These are phyloP conservation scores for Morbakka virulenta DNA, from an alignment of 30 jellyfish, hydroid and myxozoan species.

Conservation along the genomic window DNA sequence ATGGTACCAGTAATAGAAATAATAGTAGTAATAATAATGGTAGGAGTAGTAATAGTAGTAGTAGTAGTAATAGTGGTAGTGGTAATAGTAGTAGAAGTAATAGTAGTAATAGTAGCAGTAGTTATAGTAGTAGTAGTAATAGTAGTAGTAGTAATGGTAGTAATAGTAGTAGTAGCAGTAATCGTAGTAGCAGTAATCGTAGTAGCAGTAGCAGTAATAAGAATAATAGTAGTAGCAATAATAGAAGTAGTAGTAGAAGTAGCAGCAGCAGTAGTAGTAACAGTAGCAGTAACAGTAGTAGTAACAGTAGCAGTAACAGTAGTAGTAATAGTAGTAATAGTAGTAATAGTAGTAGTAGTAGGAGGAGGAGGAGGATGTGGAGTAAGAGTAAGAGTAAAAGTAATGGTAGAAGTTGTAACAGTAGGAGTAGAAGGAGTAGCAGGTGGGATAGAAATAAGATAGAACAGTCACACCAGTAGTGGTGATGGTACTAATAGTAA, in stretches of 20 bases:
- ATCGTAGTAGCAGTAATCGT: no score
- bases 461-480: no score
- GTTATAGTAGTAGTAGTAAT: not conserved
- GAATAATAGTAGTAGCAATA: no score
- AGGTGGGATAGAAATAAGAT: no score
- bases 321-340: not conserved
- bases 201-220: no score
- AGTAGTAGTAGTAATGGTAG: not conserved
- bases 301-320: not conserved
- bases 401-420: no score
- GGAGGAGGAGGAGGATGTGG: no score
- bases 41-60: no score
- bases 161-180: not conserved
- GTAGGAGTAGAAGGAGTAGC: no score
- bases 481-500: no score
- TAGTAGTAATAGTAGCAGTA: not conserved
- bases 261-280: not conserved
- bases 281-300: not conserved
- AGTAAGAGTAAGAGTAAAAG: not conserved
- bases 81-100: no score
- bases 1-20: not conserved
- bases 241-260: not conserved
- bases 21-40: not conserved
- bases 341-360: not conserved
- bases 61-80: not conserved